phyloP scores from a whole-genome alignment of 2,888 invertebrate genomes.

The Noctua fimbriata region DNA sequence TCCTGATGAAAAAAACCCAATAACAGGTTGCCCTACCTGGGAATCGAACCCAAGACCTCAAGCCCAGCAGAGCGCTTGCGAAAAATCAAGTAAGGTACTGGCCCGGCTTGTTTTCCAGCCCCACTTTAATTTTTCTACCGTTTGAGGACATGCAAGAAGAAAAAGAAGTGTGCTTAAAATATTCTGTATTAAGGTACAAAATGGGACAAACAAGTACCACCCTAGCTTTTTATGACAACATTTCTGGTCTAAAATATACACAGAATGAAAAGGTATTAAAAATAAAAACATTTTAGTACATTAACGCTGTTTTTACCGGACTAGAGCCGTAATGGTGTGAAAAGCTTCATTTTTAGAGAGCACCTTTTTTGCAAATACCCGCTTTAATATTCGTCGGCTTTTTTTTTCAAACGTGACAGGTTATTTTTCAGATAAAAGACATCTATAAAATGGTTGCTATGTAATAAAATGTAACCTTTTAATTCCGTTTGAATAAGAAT shows the following conservation, averaged over 20 bases:
- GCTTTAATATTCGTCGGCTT: slow-evolving; percentile 13
- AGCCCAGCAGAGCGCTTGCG: neutral
- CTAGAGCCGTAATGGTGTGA: slow-evolving; percentile 18
- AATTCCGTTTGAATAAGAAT: neutral
- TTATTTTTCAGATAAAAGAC: slow-evolving; percentile 26
- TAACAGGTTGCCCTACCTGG: neutral
- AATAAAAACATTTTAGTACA: slow-evolving; percentile 14
- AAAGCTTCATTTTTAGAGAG: slow-evolving; percentile 38
- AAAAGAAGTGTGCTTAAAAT: neutral
- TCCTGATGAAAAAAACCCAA: neutral
- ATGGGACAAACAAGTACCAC: neutral
- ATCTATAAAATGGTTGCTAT: slow-evolving; percentile 10
- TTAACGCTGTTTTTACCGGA: neutral
- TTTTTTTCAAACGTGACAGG: slow-evolving; percentile 15
- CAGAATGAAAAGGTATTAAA: slow-evolving; percentile 1
- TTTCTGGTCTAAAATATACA: neutral
- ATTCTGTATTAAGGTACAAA: neutral
- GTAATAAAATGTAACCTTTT: slow-evolving; percentile 31
- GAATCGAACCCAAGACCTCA: neutral
- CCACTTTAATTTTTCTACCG: neutral
- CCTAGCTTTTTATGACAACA: neutral
- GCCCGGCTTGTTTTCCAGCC: neutral
- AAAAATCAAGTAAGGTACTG: neutral
- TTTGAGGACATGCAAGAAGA: neutral
- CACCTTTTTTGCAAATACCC: slow-evolving; percentile 9